A percentile compares a stretch with the other conserved stretches of the same genome.
These are phyloP conservation scores for Crotalus horridus DNA, from an alignment of 2,113 vertebrate species.

Conservation along the genomic window DNA sequence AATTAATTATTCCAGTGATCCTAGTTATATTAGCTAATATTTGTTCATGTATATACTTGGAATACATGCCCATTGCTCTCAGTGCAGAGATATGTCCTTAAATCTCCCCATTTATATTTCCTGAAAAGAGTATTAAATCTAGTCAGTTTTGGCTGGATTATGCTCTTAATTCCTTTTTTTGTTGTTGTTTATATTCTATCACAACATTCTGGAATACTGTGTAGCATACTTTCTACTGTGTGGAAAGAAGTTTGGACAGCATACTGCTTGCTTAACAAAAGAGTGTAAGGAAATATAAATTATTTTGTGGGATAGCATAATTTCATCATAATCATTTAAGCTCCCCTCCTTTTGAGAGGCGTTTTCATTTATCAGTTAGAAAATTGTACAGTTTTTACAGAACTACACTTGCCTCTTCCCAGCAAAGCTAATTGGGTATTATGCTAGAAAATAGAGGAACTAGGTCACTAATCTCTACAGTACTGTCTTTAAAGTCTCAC, in stretches of 20 bases:
- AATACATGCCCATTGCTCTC: not conserved
- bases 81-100: not conserved
- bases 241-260: not conserved
- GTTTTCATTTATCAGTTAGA: not conserved
- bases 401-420: not conserved
- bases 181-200: not conserved
- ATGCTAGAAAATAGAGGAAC: constrained; percentile 15
- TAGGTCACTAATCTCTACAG: not conserved
- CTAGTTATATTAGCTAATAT: not conserved
- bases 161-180: not conserved
- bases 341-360: not conserved
- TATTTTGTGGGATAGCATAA: not conserved
- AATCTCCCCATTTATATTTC: not conserved
- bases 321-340: not conserved
- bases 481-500: not conserved
- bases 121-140: not conserved
- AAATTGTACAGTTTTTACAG: not conserved
- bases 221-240: not conserved
- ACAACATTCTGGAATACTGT: not conserved
- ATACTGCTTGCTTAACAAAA: not conserved
- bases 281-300: not conserved
- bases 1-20: not conserved
- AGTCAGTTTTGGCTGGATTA: not conserved
- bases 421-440: not conserved
- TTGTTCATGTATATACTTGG: not conserved